Evolutionary conservation across 2,797 vertebrate species (phyloP), one percentile per base, ranked within the genome.

Genomic region (Lutjanus campechanus): DNA sequence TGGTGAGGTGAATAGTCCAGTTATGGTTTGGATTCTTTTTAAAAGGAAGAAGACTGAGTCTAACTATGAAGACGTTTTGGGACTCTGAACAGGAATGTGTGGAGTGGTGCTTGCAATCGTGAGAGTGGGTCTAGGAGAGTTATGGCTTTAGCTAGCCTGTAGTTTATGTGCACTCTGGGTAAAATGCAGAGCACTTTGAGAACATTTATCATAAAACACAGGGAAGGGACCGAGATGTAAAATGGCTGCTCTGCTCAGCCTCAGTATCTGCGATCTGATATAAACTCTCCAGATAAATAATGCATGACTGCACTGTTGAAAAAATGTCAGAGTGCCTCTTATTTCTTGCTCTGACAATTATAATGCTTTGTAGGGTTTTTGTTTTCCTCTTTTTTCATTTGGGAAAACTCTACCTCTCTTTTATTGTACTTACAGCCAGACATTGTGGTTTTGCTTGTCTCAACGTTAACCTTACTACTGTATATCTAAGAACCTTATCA

Each of bases 181-280:
- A 93, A 93, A 93, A 93, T 92, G 91, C 89, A 91, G 89, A 93
- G 92, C 92, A 94, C 92, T 95, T 95, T 93, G 89, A 93, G 91
- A 91, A 92, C 92, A 93, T 95, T 95, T 93, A 94, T 95, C 94
- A 95, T 94, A 93, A 95, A 95, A 94, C 91, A 93, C 84, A 88
- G 82, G 73, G 89, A 91, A 91, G 86, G 87, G 90, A 91, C 87
- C 41, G 47, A 70, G 86, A 92, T 90, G 89, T 93, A 92, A 94
- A 95, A 95, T 91, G 91, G 90, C 89, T 91, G 87, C 90, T 91
- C 78, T 85, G 88, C 87, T 91, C 88, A 60, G 88, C 81, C 88
- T 88, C 84, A 87, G 82, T 89, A 87, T 91, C 90, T 91, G 85
- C 79, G 77, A 91, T 91, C 88, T 85, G 86, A 92, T 89, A 91